Evolutionary conservation across 2,888 invertebrate species (phyloP).

Genomic region (Schizotus pectinicornis): DNA sequence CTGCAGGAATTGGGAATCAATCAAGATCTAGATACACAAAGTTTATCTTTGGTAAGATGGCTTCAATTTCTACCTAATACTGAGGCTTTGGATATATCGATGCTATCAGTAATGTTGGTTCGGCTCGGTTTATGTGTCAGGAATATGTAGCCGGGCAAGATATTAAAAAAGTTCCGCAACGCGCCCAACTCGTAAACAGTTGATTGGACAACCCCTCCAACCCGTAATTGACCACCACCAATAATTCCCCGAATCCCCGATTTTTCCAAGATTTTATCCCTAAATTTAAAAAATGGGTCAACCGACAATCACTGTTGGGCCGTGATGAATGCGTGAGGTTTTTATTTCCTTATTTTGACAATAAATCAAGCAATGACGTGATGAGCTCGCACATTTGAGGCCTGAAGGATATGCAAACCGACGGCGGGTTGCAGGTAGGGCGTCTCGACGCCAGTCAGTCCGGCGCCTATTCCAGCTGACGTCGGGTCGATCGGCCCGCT

Average conservation of each 20-base stretch:
- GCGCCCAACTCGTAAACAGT: background rate
- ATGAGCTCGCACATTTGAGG: slow-evolving; percentile 34
- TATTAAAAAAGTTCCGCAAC: slow-evolving; percentile 23
- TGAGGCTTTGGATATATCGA: slow-evolving; percentile 20
- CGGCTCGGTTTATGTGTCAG: slow-evolving; percentile 21
- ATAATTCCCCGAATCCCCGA: too few species aligned
- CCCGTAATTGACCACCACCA: too few species aligned
- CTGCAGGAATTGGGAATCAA: slow-evolving; percentile 53
- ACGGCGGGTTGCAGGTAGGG: slow-evolving; percentile 45
- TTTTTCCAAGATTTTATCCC: too few species aligned
- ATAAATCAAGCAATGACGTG: slow-evolving; percentile 31
- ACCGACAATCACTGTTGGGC: too few species aligned
- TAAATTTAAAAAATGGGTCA: too few species aligned
- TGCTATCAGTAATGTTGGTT: slow-evolving; percentile 24
- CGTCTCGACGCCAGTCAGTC: slow-evolving; percentile 48
- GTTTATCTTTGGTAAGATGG: slow-evolving; percentile 33
- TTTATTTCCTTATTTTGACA: background rate
- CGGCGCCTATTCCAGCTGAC: slow-evolving; percentile 52
- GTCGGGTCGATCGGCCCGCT: slow-evolving; percentile 53
- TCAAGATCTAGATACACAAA: slow-evolving; percentile 50
- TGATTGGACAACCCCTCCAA: too few species aligned
- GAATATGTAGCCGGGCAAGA: slow-evolving; percentile 18
- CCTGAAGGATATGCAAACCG: slow-evolving; percentile 43
- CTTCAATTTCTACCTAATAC: slow-evolving; percentile 32
- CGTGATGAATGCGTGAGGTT: background rate